These are phyloP conservation scores for Pempheris klunzingeri DNA, from an alignment of 2,797 vertebrate species.

Conservation along the genomic window DNA sequence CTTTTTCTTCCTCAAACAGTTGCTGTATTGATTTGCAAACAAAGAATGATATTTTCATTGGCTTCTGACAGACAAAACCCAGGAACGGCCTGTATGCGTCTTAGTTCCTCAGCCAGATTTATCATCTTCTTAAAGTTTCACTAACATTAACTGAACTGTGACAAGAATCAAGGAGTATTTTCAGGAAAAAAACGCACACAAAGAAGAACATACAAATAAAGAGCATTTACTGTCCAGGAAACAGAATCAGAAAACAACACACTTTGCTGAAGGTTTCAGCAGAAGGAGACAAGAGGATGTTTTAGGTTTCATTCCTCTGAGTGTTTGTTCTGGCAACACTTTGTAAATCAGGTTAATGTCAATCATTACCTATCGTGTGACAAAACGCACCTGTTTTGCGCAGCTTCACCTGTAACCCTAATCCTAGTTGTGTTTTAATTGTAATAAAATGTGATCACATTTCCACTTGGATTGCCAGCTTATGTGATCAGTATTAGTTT, in stretches of 20 bases:
- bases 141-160: too few species aligned
- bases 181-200: neutral
- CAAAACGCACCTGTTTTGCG: neutral
- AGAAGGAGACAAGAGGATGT: too few species aligned
- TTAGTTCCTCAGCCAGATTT: neutral
- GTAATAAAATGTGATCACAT: too few species aligned
- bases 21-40: too few species aligned
- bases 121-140: neutral
- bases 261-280: neutral
- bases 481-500: too few species aligned
- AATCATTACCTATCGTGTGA: neutral
- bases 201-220: too few species aligned
- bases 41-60: too few species aligned
- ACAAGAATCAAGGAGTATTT: neutral
- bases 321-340: neutral
- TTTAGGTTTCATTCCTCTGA: neutral
- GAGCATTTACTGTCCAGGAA: neutral
- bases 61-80: neutral
- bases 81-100: neutral
- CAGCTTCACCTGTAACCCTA: neutral
- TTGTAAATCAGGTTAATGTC: neutral
- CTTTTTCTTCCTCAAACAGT: too few species aligned
- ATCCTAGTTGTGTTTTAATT: too few species aligned
- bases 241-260: neutral
- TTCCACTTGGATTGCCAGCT: too few species aligned